Evolutionary conservation across 2,888 invertebrate genomes (phyloP), one percentile per base, ranked within the genome.

Genomic region (Desoria tigrina): DNA sequence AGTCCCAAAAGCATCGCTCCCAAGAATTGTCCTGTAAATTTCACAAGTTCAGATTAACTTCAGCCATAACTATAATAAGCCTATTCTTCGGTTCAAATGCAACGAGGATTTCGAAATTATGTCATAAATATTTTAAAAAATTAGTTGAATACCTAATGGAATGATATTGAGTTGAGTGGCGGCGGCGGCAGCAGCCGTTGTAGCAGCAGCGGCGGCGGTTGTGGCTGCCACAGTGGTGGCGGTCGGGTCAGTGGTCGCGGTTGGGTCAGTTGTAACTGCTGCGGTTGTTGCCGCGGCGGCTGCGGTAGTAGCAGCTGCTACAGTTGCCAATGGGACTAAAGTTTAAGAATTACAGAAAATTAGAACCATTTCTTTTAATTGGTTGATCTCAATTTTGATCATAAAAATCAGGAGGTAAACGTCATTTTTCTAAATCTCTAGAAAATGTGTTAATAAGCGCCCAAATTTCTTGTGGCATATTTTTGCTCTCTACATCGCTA

Each of bases 351-450:
- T n/a, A 11, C 39, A 14, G 39, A 39, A 39, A 14, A 39, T n/a
- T n/a, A n/a, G n/a, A n/a, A n/a, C n/a, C n/a, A n/a, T n/a, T n/a
- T n/a, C n/a, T n/a, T n/a, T n/a, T n/a, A n/a, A n/a, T n/a, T n/a
- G n/a, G n/a, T n/a, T n/a, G n/a, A 61, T 55, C 6, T 50, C 45
- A n/a, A 49, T 32, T 2, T 18, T 65, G n/a, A n/a, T n/a, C n/a
- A n/a, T n/a, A n/a, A n/a, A n/a, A n/a, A n/a, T n/a, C n/a, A n/a
- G n/a, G n/a, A n/a, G n/a, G n/a, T n/a, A n/a, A n/a, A n/a, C n/a
- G n/a, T n/a, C n/a, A n/a, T n/a, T n/a, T n/a, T n/a, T n/a, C n/a
- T n/a, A n/a, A n/a, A n/a, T n/a, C n/a, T n/a, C n/a, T n/a, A n/a
- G n/a, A n/a, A n/a, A n/a, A n/a, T n/a, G n/a, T n/a, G n/a, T n/a